Evolutionary conservation across 2,113 vertebrate species (phyloP), one percentile per base, ranked within the genome.

Genomic region (Aphyosemion australe): DNA sequence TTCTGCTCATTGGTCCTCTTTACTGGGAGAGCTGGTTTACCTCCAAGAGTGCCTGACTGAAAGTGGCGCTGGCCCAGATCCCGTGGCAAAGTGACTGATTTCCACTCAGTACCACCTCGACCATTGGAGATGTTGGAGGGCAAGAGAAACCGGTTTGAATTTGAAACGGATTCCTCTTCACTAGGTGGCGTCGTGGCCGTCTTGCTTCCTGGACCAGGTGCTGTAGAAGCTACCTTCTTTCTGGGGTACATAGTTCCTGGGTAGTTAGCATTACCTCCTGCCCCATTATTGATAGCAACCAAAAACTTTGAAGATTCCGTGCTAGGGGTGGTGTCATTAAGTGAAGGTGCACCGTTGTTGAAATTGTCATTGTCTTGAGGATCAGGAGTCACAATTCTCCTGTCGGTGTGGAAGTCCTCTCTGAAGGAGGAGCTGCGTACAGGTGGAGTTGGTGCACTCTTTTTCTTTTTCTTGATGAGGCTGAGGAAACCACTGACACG

Each of bases 391-490:
- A 88, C 82, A 0, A 73, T 83, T 1, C 83, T 80, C 75, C 93
- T 92, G 6, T 96, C 95, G 0, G 82, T 18, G 37, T 91, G 94
- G 18, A 92, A 68, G 0, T 97, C 96, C 66, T 98, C 96, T 37
- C 94, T 88, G 90, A 98, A 99, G 54, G 97, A 99, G 46, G 96
- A 97, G 92, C 96, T 98, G 64, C 97, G 94, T 62, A 96, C 98
- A 0, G 97, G 97, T 0, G 97, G 97, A 0, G 95, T 89, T 0
- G 97, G 97, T 0, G 97, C 97, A 0, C 93, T 97, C 69, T 96
- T 99, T 78, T 96, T 98, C 93, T 99, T 99, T 87, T 96, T 98
- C 91, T 97, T 98, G 79, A 98, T 99, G 67, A 96, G 93, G 70
- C 93, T 95, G 0, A 95, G 94, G 71, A 99, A 95, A 51, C 96